A percentile compares a stretch with the other conserved stretches of the same genome.
These are phyloP conservation scores for Cherax destructor DNA, from an alignment of 1,140 invertebrate species.

Conservation along the genomic window DNA sequence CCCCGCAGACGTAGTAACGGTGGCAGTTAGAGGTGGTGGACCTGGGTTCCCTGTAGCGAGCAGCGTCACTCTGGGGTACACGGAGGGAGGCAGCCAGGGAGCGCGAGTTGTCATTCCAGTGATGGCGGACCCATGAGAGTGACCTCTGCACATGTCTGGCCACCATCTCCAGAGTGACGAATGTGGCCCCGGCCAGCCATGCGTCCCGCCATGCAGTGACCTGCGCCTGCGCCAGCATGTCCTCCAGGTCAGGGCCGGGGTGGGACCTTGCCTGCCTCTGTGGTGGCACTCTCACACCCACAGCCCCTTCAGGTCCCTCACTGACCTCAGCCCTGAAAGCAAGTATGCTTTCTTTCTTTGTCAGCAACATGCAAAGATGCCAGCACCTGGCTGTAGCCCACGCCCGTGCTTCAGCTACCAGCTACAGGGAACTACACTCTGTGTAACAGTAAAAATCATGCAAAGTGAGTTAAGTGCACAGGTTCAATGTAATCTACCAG, in stretches of 20 bases:
- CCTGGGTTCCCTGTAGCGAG: neutral
- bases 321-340: constrained; percentile 43
- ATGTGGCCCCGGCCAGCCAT: constrained; percentile 51
- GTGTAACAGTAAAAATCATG: neutral
- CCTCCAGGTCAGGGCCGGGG: neutral
- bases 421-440: neutral
- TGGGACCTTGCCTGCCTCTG: neutral
- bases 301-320: neutral
- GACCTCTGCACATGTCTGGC: constrained; percentile 42
- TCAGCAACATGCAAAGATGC: neutral
- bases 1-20: constrained; percentile 4
- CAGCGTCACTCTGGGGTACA: neutral
- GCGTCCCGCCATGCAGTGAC: constrained; percentile 61
- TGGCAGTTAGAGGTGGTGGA: neutral
- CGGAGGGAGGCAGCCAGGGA: neutral
- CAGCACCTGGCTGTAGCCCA: constrained; percentile 15
- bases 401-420: constrained; percentile 25
- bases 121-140: constrained; percentile 51
- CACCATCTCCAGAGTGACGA: constrained; percentile 63
- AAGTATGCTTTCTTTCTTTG: constrained; percentile 42
- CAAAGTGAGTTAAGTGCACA: neutral
- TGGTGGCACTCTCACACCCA: neutral
- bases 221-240: constrained; percentile 59
- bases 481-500: neutral
- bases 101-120: constrained; percentile 55